Conservation (phyloP, 2,113 vertebrate genomes). For the Ginglymostoma cirratum region DNA sequence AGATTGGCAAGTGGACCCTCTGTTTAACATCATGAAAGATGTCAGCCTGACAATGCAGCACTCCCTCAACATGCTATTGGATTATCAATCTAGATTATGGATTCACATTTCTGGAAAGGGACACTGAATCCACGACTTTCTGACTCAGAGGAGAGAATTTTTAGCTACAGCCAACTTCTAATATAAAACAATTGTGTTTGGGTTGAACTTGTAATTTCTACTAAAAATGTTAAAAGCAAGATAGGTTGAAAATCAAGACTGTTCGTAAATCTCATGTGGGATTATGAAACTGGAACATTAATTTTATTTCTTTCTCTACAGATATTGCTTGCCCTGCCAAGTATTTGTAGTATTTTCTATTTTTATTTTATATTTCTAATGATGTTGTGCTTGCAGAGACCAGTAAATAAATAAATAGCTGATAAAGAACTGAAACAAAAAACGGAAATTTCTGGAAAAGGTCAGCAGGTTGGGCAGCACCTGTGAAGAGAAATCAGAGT, state of each 20-base stretch:
- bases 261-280: too few species aligned
- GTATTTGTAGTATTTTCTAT: not conserved
- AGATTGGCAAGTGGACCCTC: not conserved
- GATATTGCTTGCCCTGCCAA: not conserved
- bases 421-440: not conserved
- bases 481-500: too few species aligned
- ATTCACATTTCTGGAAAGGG: not conserved
- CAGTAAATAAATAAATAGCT: not conserved
- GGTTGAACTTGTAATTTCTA: not conserved
- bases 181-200: not conserved
- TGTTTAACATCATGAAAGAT: not conserved
- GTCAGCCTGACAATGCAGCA: not conserved
- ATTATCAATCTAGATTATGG: not conserved
- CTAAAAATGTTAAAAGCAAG: not conserved
- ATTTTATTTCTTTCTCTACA: not conserved
- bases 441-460: too few species aligned
- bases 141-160: not conserved
- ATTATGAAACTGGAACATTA: not conserved
- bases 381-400: not conserved
- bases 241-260: not conserved
- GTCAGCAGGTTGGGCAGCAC: too few species aligned
- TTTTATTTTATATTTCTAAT: not conserved
- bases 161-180: not conserved
- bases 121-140: not conserved
- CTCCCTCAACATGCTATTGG: not conserved